These are phyloP conservation scores for Apis cerana DNA, from an alignment of 1,140 invertebrate genomes.

Conservation along the genomic window DNA sequence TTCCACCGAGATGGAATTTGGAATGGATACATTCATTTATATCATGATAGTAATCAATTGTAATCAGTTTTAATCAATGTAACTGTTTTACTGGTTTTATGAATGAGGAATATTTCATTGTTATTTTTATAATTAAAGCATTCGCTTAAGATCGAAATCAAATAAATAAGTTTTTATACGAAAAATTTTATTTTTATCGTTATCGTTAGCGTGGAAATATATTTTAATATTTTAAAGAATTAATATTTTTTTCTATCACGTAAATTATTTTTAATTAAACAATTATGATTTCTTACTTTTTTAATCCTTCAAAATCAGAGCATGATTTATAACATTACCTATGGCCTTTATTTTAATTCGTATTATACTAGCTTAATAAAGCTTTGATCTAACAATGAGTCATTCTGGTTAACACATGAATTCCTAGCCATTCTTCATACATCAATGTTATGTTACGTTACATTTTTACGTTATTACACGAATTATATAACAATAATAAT, in stretches of 20 bases:
- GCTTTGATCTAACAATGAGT: constrained; percentile 11
- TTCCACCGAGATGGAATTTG: too few species aligned
- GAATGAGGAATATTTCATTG: not conserved
- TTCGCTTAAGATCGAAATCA: not conserved
- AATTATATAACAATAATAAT: not conserved
- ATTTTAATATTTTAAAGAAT: too few species aligned
- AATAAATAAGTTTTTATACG: not conserved
- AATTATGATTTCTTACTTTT: too few species aligned
- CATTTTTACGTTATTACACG: not conserved
- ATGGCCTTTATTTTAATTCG: too few species aligned
- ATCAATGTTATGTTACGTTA: not conserved
- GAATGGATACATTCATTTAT: too few species aligned
- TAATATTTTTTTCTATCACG: too few species aligned
- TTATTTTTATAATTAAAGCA: not conserved
- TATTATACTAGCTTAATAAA: not conserved
- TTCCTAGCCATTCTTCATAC: not conserved
- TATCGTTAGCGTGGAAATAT: too few species aligned
- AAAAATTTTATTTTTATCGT: too few species aligned
- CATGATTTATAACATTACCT: too few species aligned
- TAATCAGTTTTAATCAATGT: not conserved
- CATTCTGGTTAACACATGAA: not conserved
- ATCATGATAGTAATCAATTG: not conserved
- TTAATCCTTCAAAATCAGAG: too few species aligned
- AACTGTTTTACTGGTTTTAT: not conserved
- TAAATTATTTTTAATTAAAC: too few species aligned